A percentile compares a stretch with the other conserved stretches of the same genome.
Evolutionary conservation across 2,113 vertebrate species (phyloP).

Genomic region (Desmodus rotundus): DNA sequence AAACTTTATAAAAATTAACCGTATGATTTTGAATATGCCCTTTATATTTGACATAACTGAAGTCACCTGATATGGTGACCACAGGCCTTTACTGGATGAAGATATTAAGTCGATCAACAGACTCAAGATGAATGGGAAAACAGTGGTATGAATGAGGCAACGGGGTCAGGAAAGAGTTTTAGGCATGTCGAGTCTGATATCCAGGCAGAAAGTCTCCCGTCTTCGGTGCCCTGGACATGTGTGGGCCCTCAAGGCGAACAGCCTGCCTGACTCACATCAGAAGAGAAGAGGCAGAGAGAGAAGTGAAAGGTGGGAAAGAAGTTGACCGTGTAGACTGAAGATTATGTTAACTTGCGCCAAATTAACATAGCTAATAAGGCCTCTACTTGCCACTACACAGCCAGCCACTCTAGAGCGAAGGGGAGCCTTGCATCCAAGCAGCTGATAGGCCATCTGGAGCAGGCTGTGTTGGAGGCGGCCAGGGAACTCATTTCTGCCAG

Average conservation of each 20-base stretch:
- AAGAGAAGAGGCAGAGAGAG: background rate
- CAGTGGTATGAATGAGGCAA: accelerated
- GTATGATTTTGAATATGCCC: background rate
- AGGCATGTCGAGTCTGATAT: background rate
- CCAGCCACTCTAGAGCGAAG: background rate
- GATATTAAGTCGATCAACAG: background rate
- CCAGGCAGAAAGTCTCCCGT: background rate
- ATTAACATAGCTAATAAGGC: background rate
- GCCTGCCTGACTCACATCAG: background rate
- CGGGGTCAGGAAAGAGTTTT: background rate
- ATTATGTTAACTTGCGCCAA: background rate
- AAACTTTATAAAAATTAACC: background rate
- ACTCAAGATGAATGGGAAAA: background rate
- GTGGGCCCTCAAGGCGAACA: background rate
- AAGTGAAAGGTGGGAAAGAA: background rate
- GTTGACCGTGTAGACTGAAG: background rate
- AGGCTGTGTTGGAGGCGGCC: background rate
- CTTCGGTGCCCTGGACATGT: background rate
- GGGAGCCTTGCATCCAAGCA: background rate
- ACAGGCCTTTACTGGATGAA: background rate
- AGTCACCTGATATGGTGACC: background rate
- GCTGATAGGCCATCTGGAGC: too few relatives aligned
- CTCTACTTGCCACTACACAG: background rate
- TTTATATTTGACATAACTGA: background rate
- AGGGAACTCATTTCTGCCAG: background rate